These are phyloP conservation scores for Drosophila rhopaloa DNA, from an alignment of 1,140 invertebrate genomes.

Conservation along the genomic window DNA sequence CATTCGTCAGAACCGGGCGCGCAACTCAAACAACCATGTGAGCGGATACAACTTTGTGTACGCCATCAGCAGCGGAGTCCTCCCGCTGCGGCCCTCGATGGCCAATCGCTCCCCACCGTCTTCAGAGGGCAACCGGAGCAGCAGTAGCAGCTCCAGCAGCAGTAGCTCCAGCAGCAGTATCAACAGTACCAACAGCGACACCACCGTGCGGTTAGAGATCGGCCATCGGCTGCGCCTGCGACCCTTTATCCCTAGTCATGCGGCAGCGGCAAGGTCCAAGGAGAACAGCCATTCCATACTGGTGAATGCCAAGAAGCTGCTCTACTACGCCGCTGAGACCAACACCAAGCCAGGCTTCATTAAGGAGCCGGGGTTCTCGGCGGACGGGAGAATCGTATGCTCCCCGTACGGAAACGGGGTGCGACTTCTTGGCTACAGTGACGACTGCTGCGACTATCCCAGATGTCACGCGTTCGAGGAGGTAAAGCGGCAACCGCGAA, in stretches of 20 bases:
- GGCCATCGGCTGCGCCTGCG: slow-evolving; percentile 39
- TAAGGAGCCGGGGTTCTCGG: slow-evolving; percentile 94
- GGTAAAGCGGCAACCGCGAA: slow-evolving; percentile 80
- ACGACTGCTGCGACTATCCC: slow-evolving; percentile 91
- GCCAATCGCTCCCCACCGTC: slow-evolving; percentile 23
- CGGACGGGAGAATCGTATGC: slow-evolving; percentile 94
- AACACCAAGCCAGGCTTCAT: slow-evolving; percentile 95
- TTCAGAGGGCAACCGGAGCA: slow-evolving; percentile 12
- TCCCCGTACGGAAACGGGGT: slow-evolving; percentile 95
- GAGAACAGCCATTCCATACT: slow-evolving; percentile 85
- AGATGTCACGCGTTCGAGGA: slow-evolving; percentile 85
- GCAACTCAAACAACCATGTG: slow-evolving; percentile 55
- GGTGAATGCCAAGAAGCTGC: slow-evolving; percentile 91
- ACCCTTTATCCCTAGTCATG: slow-evolving; percentile 23
- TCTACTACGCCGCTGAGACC: slow-evolving; percentile 94
- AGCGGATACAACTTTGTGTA: slow-evolving; percentile 82
- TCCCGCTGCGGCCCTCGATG: slow-evolving; percentile 53
- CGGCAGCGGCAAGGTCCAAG: slow-evolving; percentile 2
- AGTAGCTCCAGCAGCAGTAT: slow-evolving; percentile 14
- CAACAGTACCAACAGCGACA: slow-evolving; percentile 22
- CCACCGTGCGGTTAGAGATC: slow-evolving; percentile 44
- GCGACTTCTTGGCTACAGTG: slow-evolving; percentile 91
- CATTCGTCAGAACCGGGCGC: slow-evolving; percentile 61
- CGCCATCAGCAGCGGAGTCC: slow-evolving; percentile 81
- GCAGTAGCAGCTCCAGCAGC: slow-evolving; percentile 31